These are phyloP conservation scores for Tetrax tetrax DNA, from an alignment of 2,113 vertebrate species.

Conservation along the genomic window DNA sequence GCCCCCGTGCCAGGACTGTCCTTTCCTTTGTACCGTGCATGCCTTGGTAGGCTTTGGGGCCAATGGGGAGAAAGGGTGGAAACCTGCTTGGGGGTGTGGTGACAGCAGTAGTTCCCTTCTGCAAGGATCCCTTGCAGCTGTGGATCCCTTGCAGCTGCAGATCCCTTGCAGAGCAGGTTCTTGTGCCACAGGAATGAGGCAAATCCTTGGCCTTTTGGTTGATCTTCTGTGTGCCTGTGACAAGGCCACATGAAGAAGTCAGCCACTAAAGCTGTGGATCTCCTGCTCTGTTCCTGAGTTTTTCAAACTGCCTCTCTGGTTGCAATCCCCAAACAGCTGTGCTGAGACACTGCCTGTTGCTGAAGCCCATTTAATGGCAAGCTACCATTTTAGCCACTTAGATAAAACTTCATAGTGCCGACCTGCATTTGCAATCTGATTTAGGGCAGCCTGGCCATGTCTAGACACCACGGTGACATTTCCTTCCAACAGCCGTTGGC, in stretches of 20 bases:
- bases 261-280: neutral
- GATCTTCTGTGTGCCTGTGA: neutral
- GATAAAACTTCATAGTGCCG: neutral
- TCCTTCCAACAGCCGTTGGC: neutral
- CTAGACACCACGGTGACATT: neutral
- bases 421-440: neutral
- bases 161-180: neutral
- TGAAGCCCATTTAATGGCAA: neutral
- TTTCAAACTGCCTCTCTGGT: neutral
- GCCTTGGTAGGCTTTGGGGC: accelerated
- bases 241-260: neutral
- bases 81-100: neutral
- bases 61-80: neutral
- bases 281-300: neutral
- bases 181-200: neutral
- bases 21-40: accelerated
- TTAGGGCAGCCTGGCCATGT: neutral
- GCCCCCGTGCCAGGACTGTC: neutral
- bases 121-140: neutral
- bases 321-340: neutral
- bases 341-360: neutral
- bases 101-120: neutral
- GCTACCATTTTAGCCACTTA: neutral
- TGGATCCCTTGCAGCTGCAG: neutral
- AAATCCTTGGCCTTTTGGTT: neutral